These are phyloP conservation scores for Achlya flavicornis DNA, from an alignment of 2,888 invertebrate species.

Conservation along the genomic window DNA sequence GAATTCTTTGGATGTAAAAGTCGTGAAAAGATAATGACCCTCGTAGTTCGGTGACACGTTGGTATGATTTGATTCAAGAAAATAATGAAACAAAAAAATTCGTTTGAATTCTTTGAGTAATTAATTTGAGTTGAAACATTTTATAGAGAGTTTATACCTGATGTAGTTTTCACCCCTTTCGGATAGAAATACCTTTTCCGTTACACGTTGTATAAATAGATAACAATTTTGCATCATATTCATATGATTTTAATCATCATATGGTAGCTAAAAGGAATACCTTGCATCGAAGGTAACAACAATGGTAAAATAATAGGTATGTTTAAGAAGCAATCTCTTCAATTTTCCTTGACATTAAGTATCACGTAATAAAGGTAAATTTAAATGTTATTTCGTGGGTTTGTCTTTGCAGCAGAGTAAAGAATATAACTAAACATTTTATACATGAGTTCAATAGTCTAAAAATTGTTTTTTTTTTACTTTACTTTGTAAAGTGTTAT, in stretches of 20 bases:
- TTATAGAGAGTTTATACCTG: neutral
- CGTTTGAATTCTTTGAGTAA: too few species aligned
- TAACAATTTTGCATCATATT: too few species aligned
- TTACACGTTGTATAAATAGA: too few species aligned
- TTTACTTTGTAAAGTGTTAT: neutral
- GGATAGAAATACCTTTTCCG: too few species aligned
- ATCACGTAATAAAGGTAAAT: constrained; percentile 45
- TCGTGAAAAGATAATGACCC: too few species aligned
- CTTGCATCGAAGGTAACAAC: constrained; percentile 23
- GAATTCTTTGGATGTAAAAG: too few species aligned
- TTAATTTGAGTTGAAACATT: too few species aligned
- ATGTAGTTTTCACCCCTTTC: too few species aligned
- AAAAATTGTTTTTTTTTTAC: neutral
- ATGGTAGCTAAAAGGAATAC: neutral
- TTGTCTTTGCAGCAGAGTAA: constrained; percentile 14
- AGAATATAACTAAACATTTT: neutral
- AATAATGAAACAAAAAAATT: too few species aligned
- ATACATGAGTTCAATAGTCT: neutral
- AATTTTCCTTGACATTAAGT: constrained; percentile 66
- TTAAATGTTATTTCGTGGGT: constrained; percentile 32
- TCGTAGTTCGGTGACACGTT: too few species aligned
- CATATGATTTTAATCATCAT: too few species aligned
- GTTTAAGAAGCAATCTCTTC: constrained; percentile 29
- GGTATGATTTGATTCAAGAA: too few species aligned
- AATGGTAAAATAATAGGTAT: constrained; percentile 23